Base-by-base conservation (phyloP, 2,797 vertebrate genomes). In the Poeciliopsis paucimaculata region DNA sequence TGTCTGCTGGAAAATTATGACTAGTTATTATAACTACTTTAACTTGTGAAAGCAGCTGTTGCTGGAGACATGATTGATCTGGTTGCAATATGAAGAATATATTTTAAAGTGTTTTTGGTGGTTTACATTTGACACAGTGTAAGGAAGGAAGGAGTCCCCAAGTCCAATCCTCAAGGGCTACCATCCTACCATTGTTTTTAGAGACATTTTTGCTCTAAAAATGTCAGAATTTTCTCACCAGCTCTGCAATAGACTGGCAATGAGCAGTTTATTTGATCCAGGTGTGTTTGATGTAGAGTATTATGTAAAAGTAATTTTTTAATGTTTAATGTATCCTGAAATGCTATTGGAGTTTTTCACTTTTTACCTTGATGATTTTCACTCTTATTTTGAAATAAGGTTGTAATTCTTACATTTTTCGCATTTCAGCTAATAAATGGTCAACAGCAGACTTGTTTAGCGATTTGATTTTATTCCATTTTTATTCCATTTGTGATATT, bases 1-100 rank as follows among this genome's bases (percentile, higher is more conserved):
- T 66, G 73, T 79, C 64, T 78, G 77, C 31, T 83, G 73, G 5
- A 88, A 80, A 85, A 80, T 81, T 66, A 81, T 81, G 76, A 68
- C 43, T 18, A 51, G 71, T 79, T 82, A 75, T 76, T 55, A 83
- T 80, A 88, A 84, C 73, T n/a, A 60, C 78, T 80, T 78, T 34
- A 79, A 53, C 49, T 82, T 82, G 64, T 80, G 79, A 83, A 78
- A 84, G 84, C 85, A 88, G 82, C 87, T 90, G 88, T 87, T 86
- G 31, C 82, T 83, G 87, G 78, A 75, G n/a, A 34, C 77, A 66
- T 89, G 91, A 92, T 87, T 84, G 85, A 92, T 90, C 84, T 74
- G 41, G 57, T 81, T 62, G 57, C 43, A 86, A 86, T 86, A 81
- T 78, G 70, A 76, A 81, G 46, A 57, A 68, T 78, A 13, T 41